Evolutionary conservation across 1,140 invertebrate species (phyloP).

Genomic region (Lethocerus indicus): DNA sequence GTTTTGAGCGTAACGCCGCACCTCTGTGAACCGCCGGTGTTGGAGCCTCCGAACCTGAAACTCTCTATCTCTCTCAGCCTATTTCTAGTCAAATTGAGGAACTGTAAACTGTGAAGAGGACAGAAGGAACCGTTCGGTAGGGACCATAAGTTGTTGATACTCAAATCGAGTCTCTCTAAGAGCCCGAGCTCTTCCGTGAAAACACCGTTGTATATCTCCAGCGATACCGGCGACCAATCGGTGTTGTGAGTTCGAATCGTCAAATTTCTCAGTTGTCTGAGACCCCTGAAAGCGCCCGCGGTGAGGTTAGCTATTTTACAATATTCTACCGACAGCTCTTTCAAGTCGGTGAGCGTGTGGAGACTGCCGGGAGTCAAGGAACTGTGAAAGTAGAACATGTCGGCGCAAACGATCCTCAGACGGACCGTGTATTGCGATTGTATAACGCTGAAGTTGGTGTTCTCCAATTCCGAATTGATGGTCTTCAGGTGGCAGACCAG

Average conservation of each 20-base stretch:
- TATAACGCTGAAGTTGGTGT: conserved; percentile 76
- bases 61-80: conserved; percentile 56
- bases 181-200: conserved; percentile 55
- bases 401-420: conserved; percentile 64
- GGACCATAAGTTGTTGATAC: conserved; percentile 72
- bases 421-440: conserved; percentile 73
- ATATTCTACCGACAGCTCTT: conserved; percentile 70
- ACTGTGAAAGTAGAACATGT: conserved; percentile 70
- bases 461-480: conserved; percentile 76
- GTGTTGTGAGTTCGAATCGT: conserved; percentile 76
- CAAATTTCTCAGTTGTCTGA: conserved; percentile 63
- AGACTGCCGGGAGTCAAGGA: conserved; percentile 72
- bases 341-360: conserved; percentile 58
- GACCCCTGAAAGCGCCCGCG: conserved; percentile 61
- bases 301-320: conserved; percentile 81
- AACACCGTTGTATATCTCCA: conserved; percentile 56
- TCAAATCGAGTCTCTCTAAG: conserved; percentile 63
- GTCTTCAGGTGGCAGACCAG: conserved; percentile 62
- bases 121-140: conserved; percentile 71
- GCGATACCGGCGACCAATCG: conserved; percentile 69
- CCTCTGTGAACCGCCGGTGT: conserved; percentile 36
- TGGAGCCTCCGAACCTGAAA: conserved; percentile 44
- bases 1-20: conserved; percentile 53
- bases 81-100: conserved; percentile 66
- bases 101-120: conserved; percentile 52